Percentiles rank a stretch among this genome's conserved stretches.
Conservation (phyloP, 2,113 vertebrate species). For the Ceuthmochares aereus region DNA sequence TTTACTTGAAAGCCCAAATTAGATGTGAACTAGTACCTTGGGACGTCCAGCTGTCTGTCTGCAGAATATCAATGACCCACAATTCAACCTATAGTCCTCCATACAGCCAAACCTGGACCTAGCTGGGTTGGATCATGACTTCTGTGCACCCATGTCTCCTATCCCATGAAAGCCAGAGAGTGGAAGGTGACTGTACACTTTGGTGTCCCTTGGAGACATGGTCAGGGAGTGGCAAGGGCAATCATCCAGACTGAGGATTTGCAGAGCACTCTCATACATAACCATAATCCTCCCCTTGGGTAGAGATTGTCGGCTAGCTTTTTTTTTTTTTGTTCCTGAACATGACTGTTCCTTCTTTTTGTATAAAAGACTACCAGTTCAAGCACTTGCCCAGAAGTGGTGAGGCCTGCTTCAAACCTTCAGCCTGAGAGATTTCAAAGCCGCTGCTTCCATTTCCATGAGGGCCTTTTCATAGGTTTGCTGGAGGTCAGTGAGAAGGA, state of each 20-base stretch:
- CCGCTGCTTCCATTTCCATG: not conserved
- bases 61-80: not conserved
- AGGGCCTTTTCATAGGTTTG: not conserved
- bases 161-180: not conserved
- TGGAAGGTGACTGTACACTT: not conserved
- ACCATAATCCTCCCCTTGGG: not conserved
- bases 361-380: not conserved
- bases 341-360: not conserved
- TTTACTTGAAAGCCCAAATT: not conserved
- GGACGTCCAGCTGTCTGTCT: not conserved
- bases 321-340: not conserved
- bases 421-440: not conserved
- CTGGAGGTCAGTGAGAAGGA: not conserved
- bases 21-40: not conserved
- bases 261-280: not conserved
- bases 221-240: not conserved
- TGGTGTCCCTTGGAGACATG: not conserved
- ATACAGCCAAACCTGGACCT: not conserved
- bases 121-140: accelerated
- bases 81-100: not conserved
- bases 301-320: not conserved
- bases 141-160: not conserved
- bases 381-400: not conserved
- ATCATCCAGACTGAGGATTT: not conserved
- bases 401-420: not conserved